Base-by-base conservation (phyloP, 2,888 invertebrate genomes). In the Torymus texanus region DNA sequence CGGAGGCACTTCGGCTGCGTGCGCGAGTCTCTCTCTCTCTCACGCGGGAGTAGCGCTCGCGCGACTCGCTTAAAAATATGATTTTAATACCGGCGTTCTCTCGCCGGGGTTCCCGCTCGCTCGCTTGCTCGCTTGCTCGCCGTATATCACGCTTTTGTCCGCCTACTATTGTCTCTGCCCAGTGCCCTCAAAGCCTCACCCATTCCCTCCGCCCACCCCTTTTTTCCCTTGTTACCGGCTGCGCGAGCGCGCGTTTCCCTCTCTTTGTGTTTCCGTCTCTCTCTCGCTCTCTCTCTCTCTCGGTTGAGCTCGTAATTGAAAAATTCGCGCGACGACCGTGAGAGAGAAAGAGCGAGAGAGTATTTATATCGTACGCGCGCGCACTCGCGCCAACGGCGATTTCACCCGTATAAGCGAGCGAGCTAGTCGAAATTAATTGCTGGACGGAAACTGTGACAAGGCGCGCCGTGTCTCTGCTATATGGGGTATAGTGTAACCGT, bases 121-220 rank as follows among this genome's bases (percentile, higher is more conserved):
- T n/a, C 21, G 21, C 21, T 21, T 8, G 5, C 41, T 8, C 41
- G 8, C 41, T 41, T 8, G 8, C 85, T 84, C 84, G 85, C 85
- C 89, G 86, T 89, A 89, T 88, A 89, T 89, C 89, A 89, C 83
- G 88, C 89, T 88, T 89, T 89, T 89, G 89, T 89, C 88, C 88
- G 86, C 86, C 87, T 86, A 88, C 88, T 83, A 89, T 89, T 89
- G 89, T 89, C 88, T 89, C 87, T 87, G 83, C 84, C 85, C 83
- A 84, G 81, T 82, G 83, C 86, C 84, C 87, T 83, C 82, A 81
- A 84, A 85, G 85, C 81, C 67, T 65, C n/a, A 68, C 61, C 18
- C 71, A 66, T 61, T n/a, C n/a, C 76, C 65, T 67, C 41, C 59
- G 56, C 12, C 53, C 72, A n/a, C 50, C 21, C 59, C 71, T 73